Evolutionary conservation across 2,888 invertebrate species (phyloP), one percentile per base, ranked within the genome.

Genomic region (Dastarcus helophoroides): DNA sequence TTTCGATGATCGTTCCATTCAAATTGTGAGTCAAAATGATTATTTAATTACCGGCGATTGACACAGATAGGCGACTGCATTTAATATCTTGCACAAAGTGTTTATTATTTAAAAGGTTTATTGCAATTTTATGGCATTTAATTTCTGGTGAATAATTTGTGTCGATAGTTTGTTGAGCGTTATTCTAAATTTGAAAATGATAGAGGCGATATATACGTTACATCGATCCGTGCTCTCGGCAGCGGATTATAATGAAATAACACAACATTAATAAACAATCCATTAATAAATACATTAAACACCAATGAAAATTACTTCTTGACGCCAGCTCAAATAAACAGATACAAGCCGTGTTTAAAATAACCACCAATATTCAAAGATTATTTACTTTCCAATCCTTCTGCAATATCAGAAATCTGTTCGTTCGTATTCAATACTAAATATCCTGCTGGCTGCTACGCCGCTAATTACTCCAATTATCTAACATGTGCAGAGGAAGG

Each of bases 261-360:
- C 46, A 47, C 48, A 48, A 52, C 47, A 51, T 50, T 53, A 52
- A 53, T 52, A 55, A 56, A 56, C 55, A 55, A 52, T 50, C 54
- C 55, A 54, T 55, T 56, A 55, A 55, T 55, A 54, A 55, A 55
- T 55, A 55, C 54, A 54, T 56, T 54, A 54, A 54, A 52, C 48
- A 44, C 44, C 46, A 36, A 36, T 34, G 50, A 48, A 51, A 54
- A 55, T 54, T 53, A 51, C 51, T 51, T 47, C 46, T 44, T 48
- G 55, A 54, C 55, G 56, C 56, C 54, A 54, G 53, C 51, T 54
- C 48, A 56, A 56, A 56, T 55, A 56, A 56, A 56, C 55, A 56
- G 42, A 49, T 46, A 41, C 43, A 36, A 39, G 33, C 35, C 35
- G 28, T 42, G 45, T 44, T 44, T 42, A 42, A 47, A 48, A 44